These are phyloP conservation scores for Ephestia elutella DNA, from an alignment of 1,140 invertebrate genomes.

Conservation along the genomic window DNA sequence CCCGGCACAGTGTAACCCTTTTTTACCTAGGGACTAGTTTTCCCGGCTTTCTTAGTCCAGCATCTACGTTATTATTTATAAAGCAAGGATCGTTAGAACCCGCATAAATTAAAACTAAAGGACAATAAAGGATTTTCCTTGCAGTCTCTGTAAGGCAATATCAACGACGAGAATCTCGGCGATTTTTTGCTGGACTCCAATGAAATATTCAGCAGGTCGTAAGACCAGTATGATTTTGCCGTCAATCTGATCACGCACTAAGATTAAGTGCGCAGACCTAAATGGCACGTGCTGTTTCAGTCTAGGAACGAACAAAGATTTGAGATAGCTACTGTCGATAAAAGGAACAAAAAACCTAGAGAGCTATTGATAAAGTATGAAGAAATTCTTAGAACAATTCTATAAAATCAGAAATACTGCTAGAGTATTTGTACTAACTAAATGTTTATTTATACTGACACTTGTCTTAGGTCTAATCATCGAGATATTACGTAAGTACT, in stretches of 20 bases:
- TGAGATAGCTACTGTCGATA: slow-evolving; percentile 13
- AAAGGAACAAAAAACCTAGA: background rate
- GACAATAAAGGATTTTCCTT: slow-evolving; percentile 6
- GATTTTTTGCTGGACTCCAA: slow-evolving; percentile 20
- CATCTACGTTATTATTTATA: too few relatives aligned
- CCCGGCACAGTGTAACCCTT: too few relatives aligned
- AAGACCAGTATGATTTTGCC: slow-evolving; percentile 31
- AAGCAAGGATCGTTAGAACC: too few relatives aligned
- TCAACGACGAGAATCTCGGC: slow-evolving; percentile 22
- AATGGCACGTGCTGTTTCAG: slow-evolving; percentile 27
- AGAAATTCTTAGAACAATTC: too few relatives aligned
- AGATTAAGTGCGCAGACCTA: slow-evolving; percentile 30
- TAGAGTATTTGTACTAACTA: too few relatives aligned
- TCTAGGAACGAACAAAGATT: slow-evolving; percentile 11
- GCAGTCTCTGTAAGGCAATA: slow-evolving; percentile 24
- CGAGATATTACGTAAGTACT: too few relatives aligned
- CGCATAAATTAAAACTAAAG: background rate
- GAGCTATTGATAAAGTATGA: too few relatives aligned
- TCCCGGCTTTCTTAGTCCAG: too few relatives aligned
- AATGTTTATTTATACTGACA: too few relatives aligned
- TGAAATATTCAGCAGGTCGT: slow-evolving; percentile 29
- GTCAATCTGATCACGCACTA: slow-evolving; percentile 28
- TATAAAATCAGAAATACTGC: too few relatives aligned
- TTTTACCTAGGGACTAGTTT: too few relatives aligned
- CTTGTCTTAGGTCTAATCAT: too few relatives aligned